Percentiles rank a stretch among this genome's conserved stretches.
phyloP scores from a whole-genome alignment of 2,113 vertebrate species.

The Megaceryle torquata region DNA sequence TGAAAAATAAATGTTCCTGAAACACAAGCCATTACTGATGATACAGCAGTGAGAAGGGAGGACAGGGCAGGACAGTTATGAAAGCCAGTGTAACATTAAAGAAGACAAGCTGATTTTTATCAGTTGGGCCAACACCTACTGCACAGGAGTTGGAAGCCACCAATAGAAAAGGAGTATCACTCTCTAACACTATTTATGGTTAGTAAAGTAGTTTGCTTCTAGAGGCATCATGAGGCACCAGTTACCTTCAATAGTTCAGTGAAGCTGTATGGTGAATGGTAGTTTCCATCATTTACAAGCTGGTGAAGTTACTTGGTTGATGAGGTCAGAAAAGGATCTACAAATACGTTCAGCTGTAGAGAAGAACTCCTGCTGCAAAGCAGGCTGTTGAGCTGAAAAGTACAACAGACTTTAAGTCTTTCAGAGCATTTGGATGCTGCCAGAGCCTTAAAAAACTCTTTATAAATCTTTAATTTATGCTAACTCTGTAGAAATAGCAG shows the following conservation, averaged over 20 bases:
- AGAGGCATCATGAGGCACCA: not conserved
- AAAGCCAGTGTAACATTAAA: not conserved
- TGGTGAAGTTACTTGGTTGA: conserved; percentile 67
- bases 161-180: not conserved
- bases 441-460: not conserved
- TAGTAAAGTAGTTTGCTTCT: too few species aligned
- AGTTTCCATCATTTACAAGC: conserved; percentile 34
- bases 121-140: not conserved
- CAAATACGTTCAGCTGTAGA: conserved; percentile 71
- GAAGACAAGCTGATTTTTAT: not conserved
- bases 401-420: not conserved
- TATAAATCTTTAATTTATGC: not conserved
- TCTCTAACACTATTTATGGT: not conserved
- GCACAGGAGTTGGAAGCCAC: not conserved
- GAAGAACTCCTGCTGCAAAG: conserved; percentile 65
- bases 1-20: not conserved
- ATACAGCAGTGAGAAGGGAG: not conserved
- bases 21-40: not conserved
- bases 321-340: conserved; percentile 73
- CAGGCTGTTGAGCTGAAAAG: conserved; percentile 67
- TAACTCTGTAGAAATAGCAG: not conserved
- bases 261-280: not conserved
- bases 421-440: not conserved
- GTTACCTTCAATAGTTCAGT: conserved; percentile 2
- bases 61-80: not conserved